A percentile compares a stretch with the other conserved stretches of the same genome.
Conservation (phyloP, 37 sponge, comb jelly and placozoan genomes). For the Hexactinellida sp. region DNA sequence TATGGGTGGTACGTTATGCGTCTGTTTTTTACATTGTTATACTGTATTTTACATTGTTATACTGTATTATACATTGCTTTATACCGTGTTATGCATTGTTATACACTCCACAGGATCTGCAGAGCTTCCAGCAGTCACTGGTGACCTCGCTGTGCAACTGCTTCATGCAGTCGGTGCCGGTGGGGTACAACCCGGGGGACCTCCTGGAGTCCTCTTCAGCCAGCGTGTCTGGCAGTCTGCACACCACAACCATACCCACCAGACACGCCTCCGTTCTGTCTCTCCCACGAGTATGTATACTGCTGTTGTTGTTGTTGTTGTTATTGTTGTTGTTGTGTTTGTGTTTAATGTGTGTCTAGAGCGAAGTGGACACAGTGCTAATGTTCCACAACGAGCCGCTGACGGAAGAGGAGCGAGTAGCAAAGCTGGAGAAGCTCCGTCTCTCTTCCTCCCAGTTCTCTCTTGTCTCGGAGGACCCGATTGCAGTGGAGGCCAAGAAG, state of each 20-base stretch:
- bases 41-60: not conserved
- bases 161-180: not conserved
- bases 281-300: not conserved
- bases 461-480: not conserved
- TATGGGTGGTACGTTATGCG: not conserved
- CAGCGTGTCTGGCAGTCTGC: not conserved
- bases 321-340: not conserved
- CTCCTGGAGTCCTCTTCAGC: not conserved
- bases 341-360: not conserved
- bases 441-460: not conserved
- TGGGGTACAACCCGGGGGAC: not conserved
- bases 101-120: not conserved
- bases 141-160: not conserved
- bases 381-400: constrained; percentile 13
- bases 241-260: not conserved
- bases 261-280: not conserved
- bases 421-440: not conserved
- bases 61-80: not conserved
- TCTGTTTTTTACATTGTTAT: too few species aligned
- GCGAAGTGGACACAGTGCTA: not conserved
- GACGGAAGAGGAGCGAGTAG: not conserved
- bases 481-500: not conserved
- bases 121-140: not conserved
- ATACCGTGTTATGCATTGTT: too few species aligned
- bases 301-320: not conserved